phyloP scores from a whole-genome alignment of 2,888 invertebrate genomes.

The Sphaerolaimus hirsutus region DNA sequence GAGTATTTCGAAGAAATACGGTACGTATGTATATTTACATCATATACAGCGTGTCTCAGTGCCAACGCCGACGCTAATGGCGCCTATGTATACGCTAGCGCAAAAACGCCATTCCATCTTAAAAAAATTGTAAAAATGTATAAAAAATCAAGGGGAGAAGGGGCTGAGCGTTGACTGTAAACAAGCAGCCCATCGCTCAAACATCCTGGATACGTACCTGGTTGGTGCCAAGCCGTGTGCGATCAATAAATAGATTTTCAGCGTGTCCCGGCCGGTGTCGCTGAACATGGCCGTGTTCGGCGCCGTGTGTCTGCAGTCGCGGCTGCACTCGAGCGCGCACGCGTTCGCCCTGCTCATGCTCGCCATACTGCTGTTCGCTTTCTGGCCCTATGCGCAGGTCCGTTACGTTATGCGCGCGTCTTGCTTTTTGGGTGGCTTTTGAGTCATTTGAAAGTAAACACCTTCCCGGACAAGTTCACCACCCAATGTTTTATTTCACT shows the following conservation, averaged over 20 bases:
- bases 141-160: not conserved
- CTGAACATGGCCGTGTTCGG: constrained; percentile 82
- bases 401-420: constrained; percentile 12
- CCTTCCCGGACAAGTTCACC: too few relatives aligned
- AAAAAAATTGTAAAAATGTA: too few relatives aligned
- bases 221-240: too few relatives aligned
- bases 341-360: constrained; percentile 70
- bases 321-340: constrained; percentile 56
- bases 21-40: too few relatives aligned
- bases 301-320: constrained; percentile 73
- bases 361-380: constrained; percentile 61
- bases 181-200: not conserved
- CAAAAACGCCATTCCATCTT: too few relatives aligned
- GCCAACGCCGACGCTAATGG: too few relatives aligned
- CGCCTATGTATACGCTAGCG: too few relatives aligned
- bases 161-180: not conserved
- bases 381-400: constrained; percentile 53
- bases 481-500: too few relatives aligned
- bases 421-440: not conserved
- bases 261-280: constrained; percentile 69
- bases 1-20: too few relatives aligned
- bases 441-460: too few relatives aligned
- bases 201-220: too few relatives aligned
- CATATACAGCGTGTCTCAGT: too few relatives aligned
- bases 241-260: constrained; percentile 20